Evolutionary conservation across 1,140 invertebrate species (phyloP), one percentile per base, ranked within the genome.

Genomic region (Anastrepha obliqua): DNA sequence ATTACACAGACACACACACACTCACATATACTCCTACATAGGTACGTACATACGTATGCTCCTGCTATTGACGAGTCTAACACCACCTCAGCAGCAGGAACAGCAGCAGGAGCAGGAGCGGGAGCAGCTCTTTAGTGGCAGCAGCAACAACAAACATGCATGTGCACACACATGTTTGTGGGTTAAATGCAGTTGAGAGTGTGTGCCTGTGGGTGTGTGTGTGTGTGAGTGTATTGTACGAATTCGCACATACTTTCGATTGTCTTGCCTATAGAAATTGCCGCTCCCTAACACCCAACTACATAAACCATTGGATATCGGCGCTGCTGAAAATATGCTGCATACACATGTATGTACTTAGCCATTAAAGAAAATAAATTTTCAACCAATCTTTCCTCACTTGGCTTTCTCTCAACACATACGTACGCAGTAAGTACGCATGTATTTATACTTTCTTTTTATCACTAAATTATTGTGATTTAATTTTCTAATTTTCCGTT

Each of bases 281-380:
- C 74, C 74, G 74, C 74, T 81, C 74, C 74, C 74, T 58, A 81
- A 81, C 42, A 81, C 47, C 74, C 74, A 81, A 81, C 74, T 55
- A 81, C 64, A 67, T 29, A 55, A 8, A 55, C 51, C 51, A 11
- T 11, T 62, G 5, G 8, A 62, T 62, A 62, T 62, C 67, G 15
- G 7, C 8, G 74, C 74, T 55, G 47, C 20, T 81, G 3, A 20
- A 47, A 44, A 29, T 58, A 55, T 81, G 74, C 74, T 58, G 17
- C 13, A 47, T 47, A 74, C 8, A 47, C 4, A 44, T 29, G 2
- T 20, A 15, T 9, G 20, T 29, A 29, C 29, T 29, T 29, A 29
- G 29, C 29, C 29, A 29, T 29, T 29, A 55, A 55, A 55, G 51
- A 8, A 58, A 81, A 81, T 20, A 20, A 47, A 81, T 81, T 81